These are phyloP conservation scores for Chironomus tentans DNA, from an alignment of 2,888 invertebrate species.

Conservation along the genomic window DNA sequence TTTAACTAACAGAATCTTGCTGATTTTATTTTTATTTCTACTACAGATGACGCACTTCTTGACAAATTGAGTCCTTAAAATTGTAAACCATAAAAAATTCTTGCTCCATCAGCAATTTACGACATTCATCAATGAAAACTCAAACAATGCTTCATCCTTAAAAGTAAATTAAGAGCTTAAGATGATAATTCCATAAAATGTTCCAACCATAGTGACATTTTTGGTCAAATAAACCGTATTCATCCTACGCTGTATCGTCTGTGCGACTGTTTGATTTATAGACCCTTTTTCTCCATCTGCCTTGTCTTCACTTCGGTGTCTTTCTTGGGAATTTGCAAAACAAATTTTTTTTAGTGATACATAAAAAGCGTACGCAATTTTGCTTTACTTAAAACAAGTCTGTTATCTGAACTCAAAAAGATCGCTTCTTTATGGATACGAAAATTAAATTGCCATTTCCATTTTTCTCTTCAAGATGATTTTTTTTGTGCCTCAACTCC, in stretches of 20 bases:
- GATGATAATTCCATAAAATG: too few relatives aligned
- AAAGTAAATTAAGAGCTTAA: too few relatives aligned
- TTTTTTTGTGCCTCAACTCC: background rate
- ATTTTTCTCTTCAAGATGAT: background rate
- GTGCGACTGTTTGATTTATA: slow-evolving; percentile 6
- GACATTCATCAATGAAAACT: too few relatives aligned
- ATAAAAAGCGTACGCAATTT: background rate
- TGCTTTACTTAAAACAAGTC: background rate
- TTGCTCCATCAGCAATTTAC: too few relatives aligned
- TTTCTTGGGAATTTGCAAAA: background rate
- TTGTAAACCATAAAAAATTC: too few relatives aligned
- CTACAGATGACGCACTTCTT: too few relatives aligned
- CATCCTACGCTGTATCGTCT: background rate
- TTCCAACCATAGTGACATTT: too few relatives aligned
- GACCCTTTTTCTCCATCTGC: background rate
- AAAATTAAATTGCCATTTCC: background rate
- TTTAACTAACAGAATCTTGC: too few relatives aligned
- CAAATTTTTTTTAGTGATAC: background rate
- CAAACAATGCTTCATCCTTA: too few relatives aligned
- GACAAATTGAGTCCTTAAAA: too few relatives aligned
- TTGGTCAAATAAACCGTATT: background rate
- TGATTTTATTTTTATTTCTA: too few relatives aligned
- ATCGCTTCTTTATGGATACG: background rate
- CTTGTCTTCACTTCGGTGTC: background rate
- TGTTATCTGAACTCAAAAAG: background rate